Conservation (phyloP, 2,888 invertebrate species). For the Acanthosepion esculentum region DNA sequence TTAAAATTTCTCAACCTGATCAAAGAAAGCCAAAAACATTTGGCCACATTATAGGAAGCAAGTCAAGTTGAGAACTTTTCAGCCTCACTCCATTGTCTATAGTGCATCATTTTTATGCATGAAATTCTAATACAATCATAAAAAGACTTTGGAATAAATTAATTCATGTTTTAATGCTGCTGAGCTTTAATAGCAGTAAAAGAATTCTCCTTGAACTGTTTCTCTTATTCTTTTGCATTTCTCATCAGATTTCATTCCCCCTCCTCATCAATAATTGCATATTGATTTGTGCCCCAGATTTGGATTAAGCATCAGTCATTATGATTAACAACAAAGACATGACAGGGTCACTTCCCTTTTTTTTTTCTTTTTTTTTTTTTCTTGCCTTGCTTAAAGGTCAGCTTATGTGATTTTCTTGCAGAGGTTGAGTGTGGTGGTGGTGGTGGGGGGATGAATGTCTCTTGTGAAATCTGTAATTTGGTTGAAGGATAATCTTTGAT, state of each 20-base stretch:
- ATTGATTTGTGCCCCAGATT: conserved; percentile 13
- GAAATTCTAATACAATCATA: neutral
- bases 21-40: too few relatives aligned
- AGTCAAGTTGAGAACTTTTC: too few relatives aligned
- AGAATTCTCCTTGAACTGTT: neutral
- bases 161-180: neutral
- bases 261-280: neutral
- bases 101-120: too few relatives aligned
- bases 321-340: neutral
- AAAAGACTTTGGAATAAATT: neutral
- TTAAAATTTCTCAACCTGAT: too few relatives aligned
- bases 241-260: neutral
- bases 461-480: neutral
- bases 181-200: neutral
- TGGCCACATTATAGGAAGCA: too few relatives aligned
- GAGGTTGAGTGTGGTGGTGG: neutral
- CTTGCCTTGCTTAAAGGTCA: neutral
- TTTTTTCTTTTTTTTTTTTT: neutral
- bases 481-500: neutral
- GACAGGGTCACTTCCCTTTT: neutral
- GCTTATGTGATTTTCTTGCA: neutral
- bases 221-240: neutral
- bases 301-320: neutral
- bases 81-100: too few relatives aligned
- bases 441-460: neutral